Conservation (phyloP, 2,797 vertebrate species). For the Gymnothorax reevesii region DNA sequence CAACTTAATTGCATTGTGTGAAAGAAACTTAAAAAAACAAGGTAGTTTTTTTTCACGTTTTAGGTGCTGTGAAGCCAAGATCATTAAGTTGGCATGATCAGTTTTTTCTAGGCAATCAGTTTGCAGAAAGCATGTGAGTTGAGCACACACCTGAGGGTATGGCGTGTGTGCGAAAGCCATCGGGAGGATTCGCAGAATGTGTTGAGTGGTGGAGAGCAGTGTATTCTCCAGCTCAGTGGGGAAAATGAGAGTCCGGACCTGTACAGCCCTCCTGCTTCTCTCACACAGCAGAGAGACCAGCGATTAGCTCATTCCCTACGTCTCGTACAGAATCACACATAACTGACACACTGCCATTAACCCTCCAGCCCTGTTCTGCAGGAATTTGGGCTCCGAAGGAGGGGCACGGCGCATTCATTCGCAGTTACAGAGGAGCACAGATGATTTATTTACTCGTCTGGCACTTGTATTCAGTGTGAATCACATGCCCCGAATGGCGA, state of each 20-base stretch:
- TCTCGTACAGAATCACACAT: background rate
- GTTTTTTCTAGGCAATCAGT: too few species aligned
- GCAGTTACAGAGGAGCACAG: background rate
- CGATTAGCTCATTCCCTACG: background rate
- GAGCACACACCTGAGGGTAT: too few species aligned
- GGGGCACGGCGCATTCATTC: too few species aligned
- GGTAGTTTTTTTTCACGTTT: too few species aligned
- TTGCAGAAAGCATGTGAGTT: too few species aligned
- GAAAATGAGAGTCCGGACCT: background rate
- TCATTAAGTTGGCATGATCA: too few species aligned
- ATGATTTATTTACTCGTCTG: background rate
- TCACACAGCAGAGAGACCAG: background rate
- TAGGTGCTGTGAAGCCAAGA: too few species aligned
- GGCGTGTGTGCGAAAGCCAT: constrained; percentile 59
- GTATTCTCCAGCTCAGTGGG: background rate
- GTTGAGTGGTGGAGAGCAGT: constrained; percentile 65
- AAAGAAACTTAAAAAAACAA: too few species aligned
- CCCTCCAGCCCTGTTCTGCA: background rate
- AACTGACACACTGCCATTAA: background rate
- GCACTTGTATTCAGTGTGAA: background rate
- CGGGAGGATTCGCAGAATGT: constrained; percentile 67
- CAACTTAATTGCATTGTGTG: too few species aligned
- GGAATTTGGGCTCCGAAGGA: background rate
- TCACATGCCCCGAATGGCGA: background rate
- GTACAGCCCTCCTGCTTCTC: background rate